phyloP scores from a whole-genome alignment of 2,113 vertebrate species.

The Dendrocopos noguchii region DNA sequence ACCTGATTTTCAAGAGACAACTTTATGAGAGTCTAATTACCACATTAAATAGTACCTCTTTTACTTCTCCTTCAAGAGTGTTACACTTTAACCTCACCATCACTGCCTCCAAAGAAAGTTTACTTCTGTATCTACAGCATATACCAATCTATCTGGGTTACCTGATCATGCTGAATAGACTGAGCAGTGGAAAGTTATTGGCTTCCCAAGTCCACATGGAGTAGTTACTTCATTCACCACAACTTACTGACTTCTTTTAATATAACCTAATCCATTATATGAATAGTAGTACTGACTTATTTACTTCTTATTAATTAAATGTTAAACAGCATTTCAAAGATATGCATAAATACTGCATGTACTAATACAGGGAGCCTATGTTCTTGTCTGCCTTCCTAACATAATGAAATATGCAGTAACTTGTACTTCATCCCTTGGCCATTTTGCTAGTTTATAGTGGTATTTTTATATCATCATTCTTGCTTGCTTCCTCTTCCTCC shows the following conservation, averaged over 20 bases:
- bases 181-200: background rate
- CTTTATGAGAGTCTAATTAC: background rate
- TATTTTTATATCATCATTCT: slow-evolving; percentile 1
- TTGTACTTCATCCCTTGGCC: background rate
- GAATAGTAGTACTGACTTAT: background rate
- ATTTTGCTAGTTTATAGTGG: background rate
- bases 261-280: background rate
- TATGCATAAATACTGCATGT: background rate
- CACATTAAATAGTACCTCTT: background rate
- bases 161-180: background rate
- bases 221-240: background rate
- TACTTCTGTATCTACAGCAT: background rate
- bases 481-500: background rate
- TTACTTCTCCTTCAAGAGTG: background rate
- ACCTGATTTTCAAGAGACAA: background rate
- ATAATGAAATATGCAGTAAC: background rate
- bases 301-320: background rate
- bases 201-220: background rate
- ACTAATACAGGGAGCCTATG: background rate
- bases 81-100: background rate
- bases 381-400: background rate
- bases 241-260: background rate
- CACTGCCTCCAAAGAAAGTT: background rate
- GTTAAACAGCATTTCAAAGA: background rate
- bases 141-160: background rate